Percentiles rank a stretch among this genome's conserved stretches.
These are phyloP conservation scores for Plebejus melissa DNA, from an alignment of 2,888 invertebrate genomes.

Conservation along the genomic window DNA sequence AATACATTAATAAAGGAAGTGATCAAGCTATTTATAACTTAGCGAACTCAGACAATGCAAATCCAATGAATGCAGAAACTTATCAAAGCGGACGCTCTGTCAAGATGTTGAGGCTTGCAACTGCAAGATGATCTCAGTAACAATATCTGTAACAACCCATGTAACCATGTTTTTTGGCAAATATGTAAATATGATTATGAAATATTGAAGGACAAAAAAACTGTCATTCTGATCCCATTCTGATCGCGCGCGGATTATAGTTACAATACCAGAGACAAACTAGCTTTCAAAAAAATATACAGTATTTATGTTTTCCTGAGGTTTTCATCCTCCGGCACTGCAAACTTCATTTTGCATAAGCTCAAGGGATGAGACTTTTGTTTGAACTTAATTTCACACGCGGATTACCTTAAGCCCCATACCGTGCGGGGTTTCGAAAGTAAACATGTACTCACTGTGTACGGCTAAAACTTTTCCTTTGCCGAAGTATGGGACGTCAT, in stretches of 20 bases:
- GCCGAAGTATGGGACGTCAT: neutral
- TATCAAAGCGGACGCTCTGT: conserved; percentile 31
- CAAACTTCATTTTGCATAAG: conserved; percentile 11
- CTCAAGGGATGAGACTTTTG: conserved; percentile 9
- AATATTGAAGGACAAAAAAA: no score
- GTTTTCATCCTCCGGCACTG: neutral
- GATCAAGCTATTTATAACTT: conserved; percentile 37
- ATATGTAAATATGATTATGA: no score
- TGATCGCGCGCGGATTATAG: no score
- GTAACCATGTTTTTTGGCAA: no score
- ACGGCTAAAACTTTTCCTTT: conserved; percentile 2
- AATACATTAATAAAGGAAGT: conserved; percentile 40
- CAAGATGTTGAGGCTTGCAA: no score
- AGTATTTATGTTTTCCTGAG: neutral
- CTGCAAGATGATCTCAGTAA: no score
- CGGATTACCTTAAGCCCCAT: conserved; percentile 1
- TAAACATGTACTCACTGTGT: conserved; percentile 11
- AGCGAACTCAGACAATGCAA: conserved; percentile 30
- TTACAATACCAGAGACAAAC: no score
- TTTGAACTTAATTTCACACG: conserved; percentile 9
- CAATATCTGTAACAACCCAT: no score
- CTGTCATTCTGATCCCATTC: no score
- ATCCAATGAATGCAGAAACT: conserved; percentile 35
- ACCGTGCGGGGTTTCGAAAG: neutral
- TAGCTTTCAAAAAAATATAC: no score